Percentiles rank a stretch among this genome's conserved stretches.
Evolutionary conservation across 2,113 vertebrate species (phyloP).

Genomic region (Aleadryas rufinucha): DNA sequence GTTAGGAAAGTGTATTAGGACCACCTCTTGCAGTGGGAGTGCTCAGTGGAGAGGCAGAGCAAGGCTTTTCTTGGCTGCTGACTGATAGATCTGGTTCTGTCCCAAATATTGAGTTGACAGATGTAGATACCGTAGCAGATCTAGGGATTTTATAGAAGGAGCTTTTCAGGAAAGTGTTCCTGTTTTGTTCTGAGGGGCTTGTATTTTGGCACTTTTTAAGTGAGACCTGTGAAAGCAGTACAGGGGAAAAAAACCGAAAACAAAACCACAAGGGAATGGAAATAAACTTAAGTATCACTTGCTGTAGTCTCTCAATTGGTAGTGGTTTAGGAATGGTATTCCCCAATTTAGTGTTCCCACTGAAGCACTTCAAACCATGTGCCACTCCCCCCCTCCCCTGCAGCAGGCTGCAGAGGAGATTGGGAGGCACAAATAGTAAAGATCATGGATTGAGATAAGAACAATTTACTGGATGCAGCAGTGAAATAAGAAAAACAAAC

Average conservation of each 20-base stretch:
- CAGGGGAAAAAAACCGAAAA: background rate
- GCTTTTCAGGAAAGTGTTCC: background rate
- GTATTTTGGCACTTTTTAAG: background rate
- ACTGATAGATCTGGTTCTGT: background rate
- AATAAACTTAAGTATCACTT: background rate
- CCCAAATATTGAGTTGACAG: background rate
- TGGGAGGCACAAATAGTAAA: background rate
- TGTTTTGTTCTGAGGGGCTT: background rate
- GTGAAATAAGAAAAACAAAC: background rate
- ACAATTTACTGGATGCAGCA: background rate
- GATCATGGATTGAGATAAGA: rapidly evolving
- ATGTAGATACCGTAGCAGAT: background rate
- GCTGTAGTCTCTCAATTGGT: background rate
- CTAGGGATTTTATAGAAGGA: background rate
- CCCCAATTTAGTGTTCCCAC: background rate
- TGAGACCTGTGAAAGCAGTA: background rate
- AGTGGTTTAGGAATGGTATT: background rate
- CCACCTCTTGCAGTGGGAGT: background rate
- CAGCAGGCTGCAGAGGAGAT: background rate
- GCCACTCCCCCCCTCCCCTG: background rate
- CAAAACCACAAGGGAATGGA: background rate
- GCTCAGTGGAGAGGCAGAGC: background rate
- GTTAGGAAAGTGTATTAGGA: background rate
- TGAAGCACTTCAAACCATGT: background rate
- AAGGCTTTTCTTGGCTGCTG: background rate